Base-by-base conservation (phyloP, 30 jellyfish, hydroid and myxozoan species). In the Aurelia sp. region DNA sequence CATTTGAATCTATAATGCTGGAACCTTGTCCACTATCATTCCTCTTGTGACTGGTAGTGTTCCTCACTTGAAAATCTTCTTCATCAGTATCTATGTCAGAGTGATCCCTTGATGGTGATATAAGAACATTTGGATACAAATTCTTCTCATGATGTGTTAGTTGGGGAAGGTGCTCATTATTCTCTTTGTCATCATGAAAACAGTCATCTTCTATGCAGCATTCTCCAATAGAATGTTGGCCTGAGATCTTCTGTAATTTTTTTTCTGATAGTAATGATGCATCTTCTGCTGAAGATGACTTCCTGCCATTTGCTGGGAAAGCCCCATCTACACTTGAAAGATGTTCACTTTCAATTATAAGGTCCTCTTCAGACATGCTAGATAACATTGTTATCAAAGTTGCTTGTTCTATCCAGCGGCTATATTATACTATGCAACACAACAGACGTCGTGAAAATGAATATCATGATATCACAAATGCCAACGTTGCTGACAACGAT, bases 11-110 rank as follows among this genome's bases (percentile, higher is more conserved):
- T 27, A 90, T 86, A 12, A 92, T 91, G 66, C 98, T 92, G n/a
- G 98, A 92, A 6, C 98, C 98, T 65, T 92, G 96, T 3, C 98
- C 98, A 81, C 98, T 92, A 40, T 92, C 98, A 76, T 86, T 92
- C 60, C 92, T 79, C 50, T 87, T 51, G 64, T 86, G 95, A 20
- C 66, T 70, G 16, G 92, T 41, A 10, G 53, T 23, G 31, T 61
- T 68, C 50, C 98, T 79, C 90, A 92, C 47, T 58, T 86, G 94
- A 68, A 61, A 92, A 69, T 92, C 98, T 52, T 92, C 98, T 57
- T 92, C 98, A 50, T 92, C 98, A 51, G 95, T 86, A 69, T 92
- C 98, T 7, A 92, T 73, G 51, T 92, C 98, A 20, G 87, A 71
- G 53, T 63, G 91, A 16, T 92, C 98, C 35, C 84, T 74, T 30